phyloP scores from a whole-genome alignment of 2,113 vertebrate genomes.

The Microtus oregoni region DNA sequence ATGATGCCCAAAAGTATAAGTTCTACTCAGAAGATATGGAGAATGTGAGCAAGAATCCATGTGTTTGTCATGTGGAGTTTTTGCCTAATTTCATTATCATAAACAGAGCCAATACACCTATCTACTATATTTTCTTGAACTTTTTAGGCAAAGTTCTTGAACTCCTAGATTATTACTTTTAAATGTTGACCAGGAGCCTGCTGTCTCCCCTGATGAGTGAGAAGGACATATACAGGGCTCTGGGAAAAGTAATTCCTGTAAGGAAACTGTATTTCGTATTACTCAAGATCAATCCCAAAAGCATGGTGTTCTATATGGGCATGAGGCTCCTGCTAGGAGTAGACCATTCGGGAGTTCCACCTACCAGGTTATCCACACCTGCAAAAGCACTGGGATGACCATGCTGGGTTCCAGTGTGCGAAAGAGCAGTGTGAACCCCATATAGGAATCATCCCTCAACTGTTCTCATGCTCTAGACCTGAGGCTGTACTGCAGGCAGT shows the following conservation, averaged over 20 bases:
- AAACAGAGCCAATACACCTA: background rate
- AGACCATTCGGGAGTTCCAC: background rate
- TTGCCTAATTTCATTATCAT: background rate
- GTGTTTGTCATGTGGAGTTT: background rate
- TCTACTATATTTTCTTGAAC: background rate
- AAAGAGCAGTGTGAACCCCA: rapidly evolving
- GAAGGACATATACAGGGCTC: background rate
- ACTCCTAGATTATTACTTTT: background rate
- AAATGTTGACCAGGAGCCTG: background rate
- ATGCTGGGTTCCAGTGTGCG: background rate
- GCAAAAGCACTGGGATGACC: background rate
- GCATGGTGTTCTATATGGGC: background rate
- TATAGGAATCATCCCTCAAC: background rate
- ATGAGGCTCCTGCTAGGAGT: background rate
- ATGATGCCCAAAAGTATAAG: background rate
- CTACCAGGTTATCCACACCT: background rate
- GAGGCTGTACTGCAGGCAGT: background rate
- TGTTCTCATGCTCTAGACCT: rapidly evolving
- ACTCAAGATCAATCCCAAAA: background rate
- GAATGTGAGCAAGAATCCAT: background rate
- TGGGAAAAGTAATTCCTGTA: background rate
- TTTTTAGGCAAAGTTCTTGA: background rate
- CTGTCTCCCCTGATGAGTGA: background rate
- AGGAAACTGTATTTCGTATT: background rate
- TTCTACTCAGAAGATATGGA: background rate